These are phyloP conservation scores for Hecatera dysodea DNA, from an alignment of 2,888 invertebrate species.

Conservation along the genomic window DNA sequence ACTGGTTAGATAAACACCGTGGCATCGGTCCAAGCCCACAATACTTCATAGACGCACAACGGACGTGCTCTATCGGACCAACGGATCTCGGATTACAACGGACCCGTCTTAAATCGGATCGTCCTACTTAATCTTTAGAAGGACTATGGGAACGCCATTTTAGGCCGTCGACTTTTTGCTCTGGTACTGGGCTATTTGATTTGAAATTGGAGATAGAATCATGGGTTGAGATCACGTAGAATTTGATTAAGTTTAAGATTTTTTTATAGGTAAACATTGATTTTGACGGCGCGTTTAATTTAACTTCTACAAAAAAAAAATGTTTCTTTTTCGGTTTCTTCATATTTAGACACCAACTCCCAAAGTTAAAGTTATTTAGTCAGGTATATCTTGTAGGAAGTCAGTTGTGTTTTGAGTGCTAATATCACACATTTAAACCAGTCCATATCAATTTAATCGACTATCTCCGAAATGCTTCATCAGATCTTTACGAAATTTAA, in stretches of 20 bases:
- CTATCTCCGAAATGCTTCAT: no score
- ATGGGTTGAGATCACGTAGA: slow-evolving; percentile 7
- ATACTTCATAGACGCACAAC: slow-evolving; percentile 49
- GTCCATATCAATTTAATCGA: no score
- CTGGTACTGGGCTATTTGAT: slow-evolving; percentile 26
- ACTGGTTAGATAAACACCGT: slow-evolving; percentile 50
- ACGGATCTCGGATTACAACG: slow-evolving; percentile 54
- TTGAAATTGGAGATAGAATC: slow-evolving; percentile 35
- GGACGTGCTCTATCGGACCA: slow-evolving; percentile 60
- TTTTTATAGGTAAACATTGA: neutral
- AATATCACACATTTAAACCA: no score
- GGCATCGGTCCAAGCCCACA: slow-evolving; percentile 56
- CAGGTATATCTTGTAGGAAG: no score
- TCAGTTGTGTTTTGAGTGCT: no score
- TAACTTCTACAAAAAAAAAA: no score
- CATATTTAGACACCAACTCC: no score
- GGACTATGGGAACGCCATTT: slow-evolving; percentile 44
- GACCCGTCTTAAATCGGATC: slow-evolving; percentile 61
- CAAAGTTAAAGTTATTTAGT: no score
- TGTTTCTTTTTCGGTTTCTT: no score
- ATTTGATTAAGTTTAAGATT: slow-evolving; percentile 13
- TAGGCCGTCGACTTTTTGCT: slow-evolving; percentile 40
- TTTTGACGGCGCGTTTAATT: neutral
- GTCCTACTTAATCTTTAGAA: slow-evolving; percentile 59
- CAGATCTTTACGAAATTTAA: no score